Evolutionary conservation across 2,888 invertebrate genomes (phyloP), one percentile per base, ranked within the genome.

Genomic region (Parascotia fuliginaria): DNA sequence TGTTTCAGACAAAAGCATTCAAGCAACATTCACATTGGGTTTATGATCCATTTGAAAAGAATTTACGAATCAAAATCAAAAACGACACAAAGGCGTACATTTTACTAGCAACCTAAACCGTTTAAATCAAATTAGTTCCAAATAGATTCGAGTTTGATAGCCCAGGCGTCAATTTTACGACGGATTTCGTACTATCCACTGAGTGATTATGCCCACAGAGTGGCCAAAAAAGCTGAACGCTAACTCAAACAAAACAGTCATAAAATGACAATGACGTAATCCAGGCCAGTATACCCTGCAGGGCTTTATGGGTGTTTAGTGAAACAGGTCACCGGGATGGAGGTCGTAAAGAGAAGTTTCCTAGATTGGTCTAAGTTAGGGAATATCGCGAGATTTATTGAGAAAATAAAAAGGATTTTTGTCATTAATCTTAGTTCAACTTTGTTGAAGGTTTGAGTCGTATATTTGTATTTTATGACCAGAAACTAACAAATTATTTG

Each of bases 311-410:
- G 68, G 60, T 74, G 72, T 77, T 78, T 76, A 72, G 75, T 65
- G 64, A 82, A 85, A 78, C 76, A 81, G 85, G 85, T 83, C 85
- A 81, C 73, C 60, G 65, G 68, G 60, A 71, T 73, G 63, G 62
- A 58, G 73, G 70, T 74, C 79, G 77, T 81, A 79, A 81, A 81
- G 50, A 51, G 50, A 68, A 77, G 73, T 75, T 79, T 80, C 73
- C 77, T 74, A 64, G 68, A 61, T 63, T 70, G 77, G 75, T 60
- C 55, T 56, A 77, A 79, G 65, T 51, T 42, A 45, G 19, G 46
- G 55, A 57, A 57, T 40, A 44, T 33, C 19, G 58, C 57, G 63
- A 41, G 28, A 49, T 44, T 47, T 36, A 9, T 3, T 24, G 5
- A 22, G 19, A 4, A 15, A 6, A 19, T 19, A 19, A 5, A 19